Percentiles rank a stretch among this genome's conserved stretches.
Conservation (phyloP, 2,113 vertebrate species). For the Clarias magur region DNA sequence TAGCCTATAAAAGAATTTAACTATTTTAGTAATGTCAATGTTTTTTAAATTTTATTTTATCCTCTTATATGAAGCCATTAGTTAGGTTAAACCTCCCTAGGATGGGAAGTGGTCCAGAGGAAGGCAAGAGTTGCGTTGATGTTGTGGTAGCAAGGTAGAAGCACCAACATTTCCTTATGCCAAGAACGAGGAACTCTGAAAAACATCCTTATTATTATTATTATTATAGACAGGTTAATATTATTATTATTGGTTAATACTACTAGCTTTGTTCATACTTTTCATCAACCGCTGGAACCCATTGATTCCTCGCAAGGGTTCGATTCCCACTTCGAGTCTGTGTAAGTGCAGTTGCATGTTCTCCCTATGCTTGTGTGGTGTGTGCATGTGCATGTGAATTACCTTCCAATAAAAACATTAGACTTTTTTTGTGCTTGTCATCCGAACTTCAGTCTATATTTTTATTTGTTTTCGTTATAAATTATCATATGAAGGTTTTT, state of each 20-base stretch:
- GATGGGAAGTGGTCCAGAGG: too few relatives aligned
- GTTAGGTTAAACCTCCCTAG: too few relatives aligned
- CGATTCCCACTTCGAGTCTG: too few relatives aligned
- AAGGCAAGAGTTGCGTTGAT: too few relatives aligned
- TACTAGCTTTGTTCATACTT: neutral
- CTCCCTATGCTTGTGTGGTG: too few relatives aligned
- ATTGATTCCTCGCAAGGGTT: too few relatives aligned
- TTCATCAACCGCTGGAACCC: neutral
- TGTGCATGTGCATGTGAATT: neutral
- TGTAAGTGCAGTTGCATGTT: too few relatives aligned
- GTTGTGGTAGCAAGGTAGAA: too few relatives aligned
- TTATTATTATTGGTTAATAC: neutral
- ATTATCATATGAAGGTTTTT: neutral
- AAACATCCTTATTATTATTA: too few relatives aligned
- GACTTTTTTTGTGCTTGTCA: slow-evolving; percentile 16
- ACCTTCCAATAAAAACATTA: neutral
- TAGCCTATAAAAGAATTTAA: neutral
- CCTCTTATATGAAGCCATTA: neutral
- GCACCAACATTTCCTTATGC: too few relatives aligned
- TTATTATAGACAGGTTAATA: too few relatives aligned
- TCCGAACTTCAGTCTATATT: slow-evolving; percentile 34
- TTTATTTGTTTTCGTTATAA: slow-evolving; percentile 16
- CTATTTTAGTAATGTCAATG: neutral
- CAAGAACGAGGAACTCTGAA: too few relatives aligned
- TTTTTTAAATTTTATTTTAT: neutral